phyloP scores from a whole-genome alignment of 2,113 vertebrate species.

The Lagopus leucura region DNA sequence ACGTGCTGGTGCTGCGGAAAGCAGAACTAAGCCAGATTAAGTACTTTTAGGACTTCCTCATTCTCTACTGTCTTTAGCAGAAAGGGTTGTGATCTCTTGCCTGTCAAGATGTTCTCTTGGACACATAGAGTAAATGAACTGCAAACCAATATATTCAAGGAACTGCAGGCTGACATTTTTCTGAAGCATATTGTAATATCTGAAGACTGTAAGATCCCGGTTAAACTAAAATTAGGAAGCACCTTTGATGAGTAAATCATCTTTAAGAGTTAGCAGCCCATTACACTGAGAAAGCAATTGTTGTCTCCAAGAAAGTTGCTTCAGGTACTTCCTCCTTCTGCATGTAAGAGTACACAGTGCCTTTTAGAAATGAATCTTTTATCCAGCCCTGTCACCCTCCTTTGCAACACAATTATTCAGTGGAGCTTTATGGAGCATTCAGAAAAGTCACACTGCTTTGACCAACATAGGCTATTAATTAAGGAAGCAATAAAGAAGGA shows the following conservation, averaged over 20 bases:
- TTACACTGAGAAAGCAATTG: neutral
- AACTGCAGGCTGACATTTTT: neutral
- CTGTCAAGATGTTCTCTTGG: neutral
- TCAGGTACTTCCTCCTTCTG: neutral
- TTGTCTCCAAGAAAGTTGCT: neutral
- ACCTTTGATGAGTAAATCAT: neutral
- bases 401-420: neutral
- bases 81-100: neutral
- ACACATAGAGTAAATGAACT: neutral
- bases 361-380: neutral
- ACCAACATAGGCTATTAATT: neutral
- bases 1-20: neutral
- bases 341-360: rapidly evolving
- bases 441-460: neutral
- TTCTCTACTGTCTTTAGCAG: neutral
- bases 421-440: neutral
- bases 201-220: neutral
- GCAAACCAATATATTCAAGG: neutral
- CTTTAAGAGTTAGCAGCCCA: neutral
- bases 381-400: neutral
- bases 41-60: neutral
- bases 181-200: neutral
- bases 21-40: neutral
- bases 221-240: neutral
- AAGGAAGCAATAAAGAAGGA: neutral